Evolutionary conservation across 2,888 invertebrate species (phyloP).

Genomic region (Alentia gelatinosa): DNA sequence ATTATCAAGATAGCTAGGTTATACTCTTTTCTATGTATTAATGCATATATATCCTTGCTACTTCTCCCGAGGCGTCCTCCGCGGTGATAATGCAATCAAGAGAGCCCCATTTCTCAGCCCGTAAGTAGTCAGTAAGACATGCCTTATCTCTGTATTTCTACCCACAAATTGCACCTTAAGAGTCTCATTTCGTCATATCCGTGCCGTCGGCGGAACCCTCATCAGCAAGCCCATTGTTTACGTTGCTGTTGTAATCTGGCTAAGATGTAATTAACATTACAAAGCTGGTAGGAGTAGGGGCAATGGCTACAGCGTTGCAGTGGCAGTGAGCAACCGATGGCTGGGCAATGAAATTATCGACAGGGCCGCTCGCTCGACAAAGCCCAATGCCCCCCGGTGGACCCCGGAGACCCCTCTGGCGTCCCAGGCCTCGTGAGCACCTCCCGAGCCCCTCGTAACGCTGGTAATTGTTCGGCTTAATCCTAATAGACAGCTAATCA

Average conservation of each 20-base stretch:
- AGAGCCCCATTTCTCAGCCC: not conserved
- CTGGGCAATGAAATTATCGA: not conserved
- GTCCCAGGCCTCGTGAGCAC: too few species aligned
- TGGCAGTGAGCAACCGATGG: not conserved
- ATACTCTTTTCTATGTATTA: not conserved
- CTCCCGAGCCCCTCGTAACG: not conserved
- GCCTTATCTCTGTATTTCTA: not conserved
- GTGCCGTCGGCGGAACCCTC: not conserved
- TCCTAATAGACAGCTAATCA: not conserved
- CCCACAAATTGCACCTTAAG: not conserved
- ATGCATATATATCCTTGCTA: too few species aligned
- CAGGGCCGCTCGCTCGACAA: too few species aligned
- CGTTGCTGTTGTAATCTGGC: not conserved
- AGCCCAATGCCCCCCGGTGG: not conserved
- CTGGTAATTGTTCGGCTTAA: not conserved
- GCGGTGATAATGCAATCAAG: not conserved
- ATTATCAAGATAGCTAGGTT: not conserved
- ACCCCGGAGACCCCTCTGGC: too few species aligned
- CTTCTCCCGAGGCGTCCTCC: not conserved
- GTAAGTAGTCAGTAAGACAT: not conserved
- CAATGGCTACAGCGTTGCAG: not conserved
- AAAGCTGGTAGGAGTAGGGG: not conserved
- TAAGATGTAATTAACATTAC: conserved; percentile 2
- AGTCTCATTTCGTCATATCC: not conserved
- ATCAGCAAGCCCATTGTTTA: not conserved